Conservation (phyloP, 2,797 vertebrate genomes). For the Rhodeus uyekii region DNA sequence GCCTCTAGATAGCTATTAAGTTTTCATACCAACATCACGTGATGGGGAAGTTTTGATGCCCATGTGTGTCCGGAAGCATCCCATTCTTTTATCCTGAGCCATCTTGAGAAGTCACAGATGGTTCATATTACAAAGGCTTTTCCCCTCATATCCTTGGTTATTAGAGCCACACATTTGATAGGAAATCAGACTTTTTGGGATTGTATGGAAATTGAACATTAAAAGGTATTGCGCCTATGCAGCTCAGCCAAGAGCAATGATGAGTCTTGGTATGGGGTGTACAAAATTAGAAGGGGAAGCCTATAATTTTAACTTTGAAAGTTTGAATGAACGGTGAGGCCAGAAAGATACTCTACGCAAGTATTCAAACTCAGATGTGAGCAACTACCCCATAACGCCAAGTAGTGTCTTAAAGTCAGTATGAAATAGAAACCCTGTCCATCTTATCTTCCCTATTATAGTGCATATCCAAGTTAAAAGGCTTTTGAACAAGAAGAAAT, state of each 20-base stretch:
- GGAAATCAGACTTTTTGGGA: conserved; percentile 72
- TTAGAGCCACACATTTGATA: conserved; percentile 68
- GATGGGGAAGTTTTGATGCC: conserved; percentile 23
- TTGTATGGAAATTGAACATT: conserved; percentile 62
- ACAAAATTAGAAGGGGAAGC: not conserved
- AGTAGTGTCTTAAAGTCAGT: no score
- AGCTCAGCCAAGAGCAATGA: not conserved
- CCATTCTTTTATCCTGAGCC: conserved; percentile 64
- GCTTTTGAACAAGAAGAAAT: not conserved
- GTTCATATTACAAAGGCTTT: conserved; percentile 74
- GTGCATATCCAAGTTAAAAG: not conserved
- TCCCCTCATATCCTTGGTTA: conserved; percentile 65
- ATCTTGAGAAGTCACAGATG: conserved; percentile 73
- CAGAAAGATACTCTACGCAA: not conserved
- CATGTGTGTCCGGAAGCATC: conserved; percentile 54
- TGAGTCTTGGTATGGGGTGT: not conserved
- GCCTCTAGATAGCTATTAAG: conserved; percentile 38
- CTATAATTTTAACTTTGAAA: not conserved
- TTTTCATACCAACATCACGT: conserved; percentile 46
- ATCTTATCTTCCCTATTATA: not conserved
- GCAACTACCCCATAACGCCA: no score
- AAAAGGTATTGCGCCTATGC: conserved; percentile 34
- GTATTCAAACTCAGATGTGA: no score
- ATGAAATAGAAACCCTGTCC: not conserved
- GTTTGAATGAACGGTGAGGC: not conserved